These are phyloP conservation scores for Sycobia sp. DNA, from an alignment of 1,140 invertebrate genomes.

Conservation along the genomic window DNA sequence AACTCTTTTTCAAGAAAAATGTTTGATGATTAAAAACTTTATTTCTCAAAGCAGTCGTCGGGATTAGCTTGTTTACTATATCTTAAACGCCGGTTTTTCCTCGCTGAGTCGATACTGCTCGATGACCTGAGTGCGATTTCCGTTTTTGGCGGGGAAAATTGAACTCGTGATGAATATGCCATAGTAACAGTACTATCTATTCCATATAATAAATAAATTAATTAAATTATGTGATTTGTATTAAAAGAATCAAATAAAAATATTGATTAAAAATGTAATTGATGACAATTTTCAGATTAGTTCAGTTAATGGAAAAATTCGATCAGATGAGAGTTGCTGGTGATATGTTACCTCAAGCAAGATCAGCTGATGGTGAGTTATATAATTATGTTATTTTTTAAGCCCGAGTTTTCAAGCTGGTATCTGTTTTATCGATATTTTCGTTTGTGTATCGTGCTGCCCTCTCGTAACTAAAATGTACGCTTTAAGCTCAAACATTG, in stretches of 20 bases:
- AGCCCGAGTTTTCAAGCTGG: not conserved
- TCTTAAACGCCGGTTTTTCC: too few species aligned
- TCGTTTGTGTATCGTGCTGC: constrained; percentile 42
- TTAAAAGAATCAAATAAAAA: not conserved
- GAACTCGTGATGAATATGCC: too few species aligned
- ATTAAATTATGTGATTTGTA: not conserved
- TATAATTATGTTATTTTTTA: not conserved
- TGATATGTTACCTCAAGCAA: constrained; percentile 78
- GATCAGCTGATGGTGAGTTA: constrained; percentile 56
- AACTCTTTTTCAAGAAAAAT: too few species aligned
- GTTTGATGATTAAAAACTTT: too few species aligned
- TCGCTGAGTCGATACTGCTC: too few species aligned
- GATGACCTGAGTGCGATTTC: too few species aligned
- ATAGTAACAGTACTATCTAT: too few species aligned
- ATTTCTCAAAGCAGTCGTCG: too few species aligned
- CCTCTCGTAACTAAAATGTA: constrained; percentile 32
- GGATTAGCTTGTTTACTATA: too few species aligned
- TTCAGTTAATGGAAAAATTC: constrained; percentile 78
- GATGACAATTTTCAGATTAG: constrained; percentile 69
- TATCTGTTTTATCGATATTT: constrained; percentile 27
- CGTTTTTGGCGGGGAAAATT: too few species aligned
- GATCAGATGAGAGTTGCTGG: constrained; percentile 84
- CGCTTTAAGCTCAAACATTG: not conserved
- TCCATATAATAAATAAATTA: too few species aligned
- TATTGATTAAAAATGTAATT: not conserved